phyloP scores from a whole-genome alignment of 2,888 invertebrate genomes.

The Dermolepida albohirtum region DNA sequence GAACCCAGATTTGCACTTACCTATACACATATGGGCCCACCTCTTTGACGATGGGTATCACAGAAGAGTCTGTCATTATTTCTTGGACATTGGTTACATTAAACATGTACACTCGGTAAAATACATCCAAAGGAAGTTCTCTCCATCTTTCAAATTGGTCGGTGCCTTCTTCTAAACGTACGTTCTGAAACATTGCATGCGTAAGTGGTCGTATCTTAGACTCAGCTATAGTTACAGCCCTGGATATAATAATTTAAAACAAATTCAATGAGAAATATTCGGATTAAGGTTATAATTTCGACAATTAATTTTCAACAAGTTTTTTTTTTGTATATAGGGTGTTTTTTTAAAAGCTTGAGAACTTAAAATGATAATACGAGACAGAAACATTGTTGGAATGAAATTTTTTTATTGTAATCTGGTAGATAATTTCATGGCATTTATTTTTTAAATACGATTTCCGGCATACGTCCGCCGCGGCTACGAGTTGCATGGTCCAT shows the following conservation, averaged over 20 bases:
- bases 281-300: no score
- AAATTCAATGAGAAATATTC: neutral
- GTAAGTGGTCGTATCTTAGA: no score
- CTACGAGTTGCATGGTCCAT: no score
- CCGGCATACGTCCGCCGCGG: no score
- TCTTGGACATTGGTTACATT: slow-evolving; percentile 24
- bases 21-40: slow-evolving; percentile 35
- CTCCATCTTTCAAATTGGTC: slow-evolving; percentile 23
- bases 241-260: neutral
- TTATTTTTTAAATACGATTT: no score
- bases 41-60: slow-evolving; percentile 22
- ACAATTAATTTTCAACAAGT: no score
- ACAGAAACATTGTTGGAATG: no score
- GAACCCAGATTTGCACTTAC: slow-evolving; percentile 26
- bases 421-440: no score
- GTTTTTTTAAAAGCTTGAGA: no score
- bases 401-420: no score
- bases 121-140: slow-evolving; percentile 5
- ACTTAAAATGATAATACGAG: no score
- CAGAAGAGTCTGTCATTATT: slow-evolving; percentile 2
- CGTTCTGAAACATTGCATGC: neutral
- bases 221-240: neutral
- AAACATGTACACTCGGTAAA: slow-evolving; percentile 16
- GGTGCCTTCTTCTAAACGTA: slow-evolving; percentile 11
- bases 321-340: no score